Conservation (phyloP, 1,140 invertebrate species). For the Ips typographus region DNA sequence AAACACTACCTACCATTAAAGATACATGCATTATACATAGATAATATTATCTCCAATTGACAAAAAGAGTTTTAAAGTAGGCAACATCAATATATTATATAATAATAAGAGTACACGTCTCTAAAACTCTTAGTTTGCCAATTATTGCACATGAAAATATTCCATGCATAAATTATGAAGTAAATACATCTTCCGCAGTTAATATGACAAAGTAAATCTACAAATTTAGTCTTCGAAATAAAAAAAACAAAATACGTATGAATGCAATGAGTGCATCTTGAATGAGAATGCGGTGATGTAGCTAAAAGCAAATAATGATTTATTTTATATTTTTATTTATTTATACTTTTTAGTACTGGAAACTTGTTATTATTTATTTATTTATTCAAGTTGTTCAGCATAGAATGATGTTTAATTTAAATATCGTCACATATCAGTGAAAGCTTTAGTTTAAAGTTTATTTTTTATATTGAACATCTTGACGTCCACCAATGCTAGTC, state of each 20-base stretch:
- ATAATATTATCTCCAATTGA: too few relatives aligned
- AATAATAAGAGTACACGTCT: too few relatives aligned
- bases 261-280: too few relatives aligned
- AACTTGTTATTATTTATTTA: slow-evolving; percentile 13
- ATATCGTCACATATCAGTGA: background rate
- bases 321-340: background rate
- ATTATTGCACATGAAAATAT: slow-evolving; percentile 36
- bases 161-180: slow-evolving; percentile 29
- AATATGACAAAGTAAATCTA: slow-evolving; percentile 34
- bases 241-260: slow-evolving; percentile 14
- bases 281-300: too few relatives aligned
- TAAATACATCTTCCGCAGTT: slow-evolving; percentile 49
- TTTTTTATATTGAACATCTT: slow-evolving; percentile 22
- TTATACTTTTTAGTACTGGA: background rate
- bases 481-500: slow-evolving; percentile 46
- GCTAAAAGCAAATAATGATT: too few relatives aligned
- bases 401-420: background rate
- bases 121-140: background rate
- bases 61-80: too few relatives aligned
- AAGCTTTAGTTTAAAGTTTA: background rate
- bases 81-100: too few relatives aligned
- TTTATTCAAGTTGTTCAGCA: slow-evolving; percentile 12
- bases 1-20: too few relatives aligned
- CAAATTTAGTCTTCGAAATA: slow-evolving; percentile 35
- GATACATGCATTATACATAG: too few relatives aligned